Evolutionary conservation across 2,797 vertebrate genomes (phyloP).

Genomic region (Hylomyscus alleni): DNA sequence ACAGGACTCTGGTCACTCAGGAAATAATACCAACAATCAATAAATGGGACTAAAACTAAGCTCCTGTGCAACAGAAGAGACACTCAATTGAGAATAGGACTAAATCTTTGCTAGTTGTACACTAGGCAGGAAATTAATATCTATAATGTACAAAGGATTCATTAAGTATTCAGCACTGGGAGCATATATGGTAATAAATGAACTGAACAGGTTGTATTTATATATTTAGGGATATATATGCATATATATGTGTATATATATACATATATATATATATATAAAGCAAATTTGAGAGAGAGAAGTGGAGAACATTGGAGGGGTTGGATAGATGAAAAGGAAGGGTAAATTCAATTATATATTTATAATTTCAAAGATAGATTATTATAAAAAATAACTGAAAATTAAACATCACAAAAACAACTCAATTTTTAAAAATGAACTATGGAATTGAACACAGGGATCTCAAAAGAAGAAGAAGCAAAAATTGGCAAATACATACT

Average conservation of each 20-base stretch:
- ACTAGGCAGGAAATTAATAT: neutral
- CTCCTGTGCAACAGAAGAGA: neutral
- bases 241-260: neutral
- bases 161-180: neutral
- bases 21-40: neutral
- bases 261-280: neutral
- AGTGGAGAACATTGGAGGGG: neutral
- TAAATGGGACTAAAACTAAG: neutral
- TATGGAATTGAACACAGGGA: neutral
- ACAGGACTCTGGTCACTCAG: neutral
- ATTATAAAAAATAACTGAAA: neutral
- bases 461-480: neutral
- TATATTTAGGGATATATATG: neutral
- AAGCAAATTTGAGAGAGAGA: neutral
- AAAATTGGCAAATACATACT: neutral
- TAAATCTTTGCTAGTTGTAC: neutral
- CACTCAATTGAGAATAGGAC: neutral
- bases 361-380: neutral
- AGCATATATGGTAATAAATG: neutral
- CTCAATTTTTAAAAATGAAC: neutral
- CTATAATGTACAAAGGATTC: neutral
- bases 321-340: neutral
- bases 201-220: neutral
- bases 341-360: neutral
- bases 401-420: neutral